Evolutionary conservation across 2,888 invertebrate species (phyloP).

Genomic region (Terebella lapidaria): DNA sequence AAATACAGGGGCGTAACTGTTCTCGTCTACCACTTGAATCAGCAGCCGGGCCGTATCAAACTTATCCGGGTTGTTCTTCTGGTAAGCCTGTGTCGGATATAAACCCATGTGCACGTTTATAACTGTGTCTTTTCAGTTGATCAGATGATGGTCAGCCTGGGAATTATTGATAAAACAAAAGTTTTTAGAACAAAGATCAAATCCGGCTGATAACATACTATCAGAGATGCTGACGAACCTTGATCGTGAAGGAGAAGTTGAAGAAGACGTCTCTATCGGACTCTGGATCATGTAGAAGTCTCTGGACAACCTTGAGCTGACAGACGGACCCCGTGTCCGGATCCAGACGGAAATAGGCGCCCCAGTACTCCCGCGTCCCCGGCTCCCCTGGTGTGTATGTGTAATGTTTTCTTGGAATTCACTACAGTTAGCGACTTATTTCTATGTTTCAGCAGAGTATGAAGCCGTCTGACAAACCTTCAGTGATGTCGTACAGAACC

Average conservation of each 20-base stretch:
- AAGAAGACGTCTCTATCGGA: conserved; percentile 11
- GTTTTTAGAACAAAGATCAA: too few species aligned
- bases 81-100: conserved; percentile 19
- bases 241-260: conserved; percentile 18
- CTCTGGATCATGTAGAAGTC: conserved; percentile 1
- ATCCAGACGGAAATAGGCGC: conserved; percentile 19
- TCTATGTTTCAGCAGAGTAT: too few species aligned
- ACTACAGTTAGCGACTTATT: neutral
- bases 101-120: neutral
- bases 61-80: conserved; percentile 20
- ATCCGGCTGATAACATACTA: too few species aligned
- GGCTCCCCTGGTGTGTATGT: too few species aligned
- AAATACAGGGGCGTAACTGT: conserved; percentile 23
- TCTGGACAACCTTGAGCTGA: conserved; percentile 19
- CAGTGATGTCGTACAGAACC: conserved; percentile 19
- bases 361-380: conserved; percentile 14
- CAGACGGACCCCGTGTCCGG: conserved; percentile 21
- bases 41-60: conserved; percentile 16
- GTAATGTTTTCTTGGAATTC: too few species aligned
- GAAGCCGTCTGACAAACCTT: too few species aligned
- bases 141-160: too few species aligned
- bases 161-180: too few species aligned
- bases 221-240: conserved; percentile 13
- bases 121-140: too few species aligned
- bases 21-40: conserved; percentile 21